Base-by-base conservation (phyloP, 2,113 vertebrate species). In the Panurus biarmicus region DNA sequence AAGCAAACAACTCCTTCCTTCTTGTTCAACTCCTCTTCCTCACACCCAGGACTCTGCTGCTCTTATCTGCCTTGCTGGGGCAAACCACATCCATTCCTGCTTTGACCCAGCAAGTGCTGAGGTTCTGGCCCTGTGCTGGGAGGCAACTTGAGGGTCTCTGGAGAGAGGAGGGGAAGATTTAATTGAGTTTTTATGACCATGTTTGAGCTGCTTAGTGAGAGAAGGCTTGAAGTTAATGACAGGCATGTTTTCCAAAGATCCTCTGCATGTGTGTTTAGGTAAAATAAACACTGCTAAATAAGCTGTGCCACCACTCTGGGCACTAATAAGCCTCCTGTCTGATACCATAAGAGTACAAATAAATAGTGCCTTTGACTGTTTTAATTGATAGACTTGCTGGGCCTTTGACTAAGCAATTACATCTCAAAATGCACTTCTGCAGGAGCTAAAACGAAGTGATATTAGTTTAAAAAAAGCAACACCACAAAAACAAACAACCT, bases 281-380 rank as follows among this genome's bases (percentile, higher is more conserved):
- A 90, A 88, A 93, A 83, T 90, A 93, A 96, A 96, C 74, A 77
- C 50, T 85, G 56, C 56, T 90, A 56, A 91, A 83, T 64, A 96
- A 95, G 76, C 64, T 87, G 26, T 87, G 70, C 77, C n/a, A 74
- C 53, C 35, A 38, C 58, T 94, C 69, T 71, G n/a, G 40, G 36
- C 48, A n/a, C 53, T 86, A 89, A 76, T 70, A 95, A 88, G 54
- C 50, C 54, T 86, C 35, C 73, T 90, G 79, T 53, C 38, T 38
- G 48, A 89, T 89, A 87, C n/a, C 54, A 86, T 80, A 81, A 94
- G 78, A 64, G 48, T 47, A 80, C 61, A 86, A 93, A 92, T 70
- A 89, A 91, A 87, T 74, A 90, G 35, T 7, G 6, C 28, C n/a
- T 89, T 93, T 95, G 57, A 36, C 60, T 71, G 14, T 61, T 89